These are phyloP conservation scores for Syritta pipiens DNA, from an alignment of 2,888 invertebrate species.

Conservation along the genomic window DNA sequence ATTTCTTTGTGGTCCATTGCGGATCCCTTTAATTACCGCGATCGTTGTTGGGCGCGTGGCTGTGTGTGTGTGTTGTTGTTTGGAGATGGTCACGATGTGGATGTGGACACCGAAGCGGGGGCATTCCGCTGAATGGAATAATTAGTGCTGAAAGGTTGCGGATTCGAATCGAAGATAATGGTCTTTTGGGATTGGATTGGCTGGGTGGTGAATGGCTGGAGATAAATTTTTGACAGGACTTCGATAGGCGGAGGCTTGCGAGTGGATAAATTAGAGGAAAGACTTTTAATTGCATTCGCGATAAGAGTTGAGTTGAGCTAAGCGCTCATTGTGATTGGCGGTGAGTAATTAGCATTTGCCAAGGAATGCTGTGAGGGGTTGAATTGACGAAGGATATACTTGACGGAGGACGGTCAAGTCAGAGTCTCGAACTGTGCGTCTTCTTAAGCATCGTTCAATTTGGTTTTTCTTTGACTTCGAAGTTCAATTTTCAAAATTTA, in stretches of 20 bases:
- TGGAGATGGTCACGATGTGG: not conserved
- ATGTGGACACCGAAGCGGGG: not conserved
- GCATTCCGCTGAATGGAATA: conserved; percentile 54
- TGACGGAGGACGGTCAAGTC: too few species aligned
- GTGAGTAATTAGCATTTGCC: conserved; percentile 26
- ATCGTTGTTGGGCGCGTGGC: conserved; percentile 1
- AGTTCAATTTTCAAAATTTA: too few species aligned
- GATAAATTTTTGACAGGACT: conserved; percentile 61
- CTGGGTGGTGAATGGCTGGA: conserved; percentile 40
- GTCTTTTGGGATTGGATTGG: conserved; percentile 29
- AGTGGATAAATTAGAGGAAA: conserved; percentile 55
- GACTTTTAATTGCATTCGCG: conserved; percentile 58
- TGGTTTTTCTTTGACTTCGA: too few species aligned
- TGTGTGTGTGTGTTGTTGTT: conserved; percentile 2
- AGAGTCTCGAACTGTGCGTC: too few species aligned
- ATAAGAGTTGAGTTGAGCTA: conserved; percentile 24
- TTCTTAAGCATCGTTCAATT: too few species aligned
- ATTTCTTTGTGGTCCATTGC: conserved; percentile 22
- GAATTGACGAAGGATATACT: too few species aligned
- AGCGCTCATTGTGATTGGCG: conserved; percentile 26
- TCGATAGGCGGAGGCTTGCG: conserved; percentile 32
- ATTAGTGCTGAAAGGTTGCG: conserved; percentile 68
- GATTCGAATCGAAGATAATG: conserved; percentile 53
- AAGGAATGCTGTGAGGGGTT: not conserved
- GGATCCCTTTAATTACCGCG: conserved; percentile 61